These are phyloP conservation scores for Python bivittatus DNA, from an alignment of 2,113 vertebrate species.

Conservation along the genomic window DNA sequence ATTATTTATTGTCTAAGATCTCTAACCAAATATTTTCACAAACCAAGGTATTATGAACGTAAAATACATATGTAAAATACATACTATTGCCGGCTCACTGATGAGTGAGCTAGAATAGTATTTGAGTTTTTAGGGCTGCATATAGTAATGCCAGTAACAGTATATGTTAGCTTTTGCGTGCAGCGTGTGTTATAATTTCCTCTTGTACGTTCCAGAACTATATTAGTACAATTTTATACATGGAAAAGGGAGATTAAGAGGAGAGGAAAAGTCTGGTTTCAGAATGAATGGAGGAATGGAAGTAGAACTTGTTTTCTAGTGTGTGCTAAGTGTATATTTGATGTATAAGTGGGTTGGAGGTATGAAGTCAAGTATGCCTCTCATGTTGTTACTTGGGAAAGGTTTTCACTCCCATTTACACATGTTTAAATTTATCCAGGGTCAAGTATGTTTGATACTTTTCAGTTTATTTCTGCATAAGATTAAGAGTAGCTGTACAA, in stretches of 20 bases:
- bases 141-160: neutral
- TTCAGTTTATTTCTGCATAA: constrained; percentile 1
- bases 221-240: neutral
- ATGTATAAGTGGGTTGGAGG: neutral
- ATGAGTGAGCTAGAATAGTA: neutral
- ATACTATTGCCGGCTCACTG: neutral
- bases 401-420: accelerated
- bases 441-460: constrained; percentile 6
- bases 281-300: accelerated
- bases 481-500: constrained; percentile 23
- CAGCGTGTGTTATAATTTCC: neutral
- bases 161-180: neutral
- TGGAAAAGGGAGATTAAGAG: neutral
- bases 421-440: neutral
- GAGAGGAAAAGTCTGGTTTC: neutral
- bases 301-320: neutral
- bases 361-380: neutral
- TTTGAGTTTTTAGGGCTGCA: neutral
- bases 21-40: neutral
- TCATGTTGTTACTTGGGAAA: neutral
- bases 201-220: neutral
- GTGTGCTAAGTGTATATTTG: neutral
- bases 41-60: neutral
- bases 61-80: too few relatives aligned
- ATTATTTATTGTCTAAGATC: neutral